phyloP scores from a whole-genome alignment of 2,888 invertebrate species.

The Cheilosia soror region DNA sequence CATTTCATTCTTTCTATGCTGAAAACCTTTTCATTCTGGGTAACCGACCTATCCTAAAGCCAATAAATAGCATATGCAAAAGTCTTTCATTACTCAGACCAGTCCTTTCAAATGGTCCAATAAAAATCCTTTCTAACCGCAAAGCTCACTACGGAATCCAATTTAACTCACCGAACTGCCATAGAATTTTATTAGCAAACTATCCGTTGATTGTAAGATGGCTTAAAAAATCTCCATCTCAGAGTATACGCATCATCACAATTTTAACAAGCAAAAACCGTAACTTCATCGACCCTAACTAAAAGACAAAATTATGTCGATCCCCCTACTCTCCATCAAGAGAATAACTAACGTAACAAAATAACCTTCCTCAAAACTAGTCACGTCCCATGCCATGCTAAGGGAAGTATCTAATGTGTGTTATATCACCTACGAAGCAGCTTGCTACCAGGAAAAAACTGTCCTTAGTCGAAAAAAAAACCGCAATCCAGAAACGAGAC shows the following conservation, averaged over 20 bases:
- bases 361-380: conserved; percentile 46
- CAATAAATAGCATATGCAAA: conserved; percentile 11
- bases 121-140: conserved; percentile 17
- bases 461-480: conserved; percentile 1
- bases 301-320: neutral
- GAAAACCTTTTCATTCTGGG: too few species aligned
- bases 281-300: conserved; percentile 1
- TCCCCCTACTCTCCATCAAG: conserved; percentile 3
- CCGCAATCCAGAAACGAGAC: neutral
- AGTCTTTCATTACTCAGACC: neutral
- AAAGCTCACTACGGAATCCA: neutral
- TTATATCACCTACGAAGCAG: conserved; percentile 46
- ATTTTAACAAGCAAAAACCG: neutral
- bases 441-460: neutral
- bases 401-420: conserved; percentile 60
- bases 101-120: neutral
- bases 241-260: conserved; percentile 18
- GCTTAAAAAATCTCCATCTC: conserved; percentile 1
- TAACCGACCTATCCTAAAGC: neutral
- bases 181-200: conserved; percentile 11
- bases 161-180: conserved; percentile 13
- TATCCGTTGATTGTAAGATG: conserved; percentile 29
- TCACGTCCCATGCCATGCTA: conserved; percentile 59
- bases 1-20: too few species aligned
- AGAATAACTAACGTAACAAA: conserved; percentile 39